Conservation (phyloP, 2,888 invertebrate species). For the Volucella zonaria region DNA sequence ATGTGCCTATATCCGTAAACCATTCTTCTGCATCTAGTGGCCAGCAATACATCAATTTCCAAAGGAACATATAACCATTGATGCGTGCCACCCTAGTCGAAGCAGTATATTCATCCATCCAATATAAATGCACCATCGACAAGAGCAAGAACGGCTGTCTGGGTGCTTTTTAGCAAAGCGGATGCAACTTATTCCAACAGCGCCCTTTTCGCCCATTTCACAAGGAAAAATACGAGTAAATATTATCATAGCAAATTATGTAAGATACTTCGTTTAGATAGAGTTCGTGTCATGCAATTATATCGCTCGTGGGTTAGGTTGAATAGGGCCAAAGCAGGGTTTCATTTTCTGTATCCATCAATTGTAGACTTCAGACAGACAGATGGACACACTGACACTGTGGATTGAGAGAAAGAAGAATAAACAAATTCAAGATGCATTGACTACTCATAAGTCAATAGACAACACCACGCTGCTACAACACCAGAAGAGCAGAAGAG, state of each 20-base stretch:
- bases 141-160: neutral
- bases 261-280: slow-evolving; percentile 65
- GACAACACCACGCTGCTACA: slow-evolving; percentile 7
- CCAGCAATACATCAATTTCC: slow-evolving; percentile 11
- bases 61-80: slow-evolving; percentile 52
- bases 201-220: slow-evolving; percentile 10
- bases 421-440: slow-evolving; percentile 64
- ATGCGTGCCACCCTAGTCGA: slow-evolving; percentile 68
- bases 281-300: slow-evolving; percentile 22
- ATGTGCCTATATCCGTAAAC: neutral
- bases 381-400: slow-evolving; percentile 44
- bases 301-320: neutral
- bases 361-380: slow-evolving; percentile 54
- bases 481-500: no score
- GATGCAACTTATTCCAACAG: slow-evolving; percentile 50
- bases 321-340: slow-evolving; percentile 10
- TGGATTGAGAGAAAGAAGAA: slow-evolving; percentile 1
- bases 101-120: slow-evolving; percentile 16
- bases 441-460: slow-evolving; percentile 60
- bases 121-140: slow-evolving; percentile 13
- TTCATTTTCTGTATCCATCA: slow-evolving; percentile 14
- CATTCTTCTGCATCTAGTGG: neutral
- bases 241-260: slow-evolving; percentile 69
- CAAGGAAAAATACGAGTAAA: slow-evolving; percentile 38
- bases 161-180: slow-evolving; percentile 30